Evolutionary conservation across 2,113 vertebrate genomes (phyloP).

Genomic region (Anarhynchus alexandrinus): DNA sequence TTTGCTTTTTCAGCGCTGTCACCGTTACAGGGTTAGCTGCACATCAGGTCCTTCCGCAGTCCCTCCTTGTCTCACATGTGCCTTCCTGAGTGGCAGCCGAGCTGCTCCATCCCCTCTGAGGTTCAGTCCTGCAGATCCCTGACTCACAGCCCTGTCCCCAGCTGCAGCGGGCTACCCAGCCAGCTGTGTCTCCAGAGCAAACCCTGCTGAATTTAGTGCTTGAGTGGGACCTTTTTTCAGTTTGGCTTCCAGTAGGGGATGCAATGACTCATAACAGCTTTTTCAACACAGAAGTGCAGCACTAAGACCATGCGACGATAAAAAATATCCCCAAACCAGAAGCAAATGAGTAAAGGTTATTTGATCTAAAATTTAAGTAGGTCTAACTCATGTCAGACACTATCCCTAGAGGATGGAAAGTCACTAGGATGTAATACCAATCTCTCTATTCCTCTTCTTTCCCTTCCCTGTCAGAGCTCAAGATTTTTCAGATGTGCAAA

Average conservation of each 20-base stretch:
- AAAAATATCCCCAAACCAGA: not conserved
- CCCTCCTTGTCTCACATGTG: not conserved
- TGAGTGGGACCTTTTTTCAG: not conserved
- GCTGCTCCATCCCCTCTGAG: not conserved
- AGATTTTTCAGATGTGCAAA: not conserved
- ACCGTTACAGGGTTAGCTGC: not conserved
- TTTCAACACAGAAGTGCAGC: not conserved
- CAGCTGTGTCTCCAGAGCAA: not conserved
- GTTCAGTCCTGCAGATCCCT: not conserved
- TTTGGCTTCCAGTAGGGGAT: not conserved
- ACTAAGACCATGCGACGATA: not conserved
- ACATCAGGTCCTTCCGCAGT: not conserved
- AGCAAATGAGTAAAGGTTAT: not conserved
- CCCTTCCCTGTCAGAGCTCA: not conserved
- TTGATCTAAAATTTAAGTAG: not conserved
- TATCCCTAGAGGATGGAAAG: not conserved
- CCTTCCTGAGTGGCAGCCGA: not conserved
- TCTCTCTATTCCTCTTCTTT: not conserved
- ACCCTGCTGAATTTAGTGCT: not conserved
- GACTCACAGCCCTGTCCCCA: not conserved
- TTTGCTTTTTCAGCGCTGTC: slow-evolving; percentile 1
- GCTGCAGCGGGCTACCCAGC: not conserved
- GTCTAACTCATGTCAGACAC: not conserved
- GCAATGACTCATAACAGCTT: not conserved
- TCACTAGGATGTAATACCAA: not conserved